Percentiles rank a stretch among this genome's conserved stretches.
Evolutionary conservation across 2,888 invertebrate species (phyloP).

Genomic region (Campoplex capitator): DNA sequence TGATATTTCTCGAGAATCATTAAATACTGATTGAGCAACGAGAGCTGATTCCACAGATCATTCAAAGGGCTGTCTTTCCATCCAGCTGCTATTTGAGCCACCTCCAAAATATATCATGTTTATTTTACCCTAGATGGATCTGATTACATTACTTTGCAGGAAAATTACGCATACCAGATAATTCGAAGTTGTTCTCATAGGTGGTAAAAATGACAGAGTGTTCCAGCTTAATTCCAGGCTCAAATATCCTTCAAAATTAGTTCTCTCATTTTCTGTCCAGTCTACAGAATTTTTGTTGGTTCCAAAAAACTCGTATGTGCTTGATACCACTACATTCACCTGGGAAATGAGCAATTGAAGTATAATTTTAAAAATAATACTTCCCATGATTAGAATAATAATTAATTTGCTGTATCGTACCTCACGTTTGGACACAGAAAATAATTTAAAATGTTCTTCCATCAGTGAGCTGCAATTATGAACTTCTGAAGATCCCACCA

Average conservation of each 20-base stretch:
- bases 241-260: constrained; percentile 74
- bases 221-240: constrained; percentile 71
- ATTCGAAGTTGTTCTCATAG: constrained; percentile 69
- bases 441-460: constrained; percentile 67
- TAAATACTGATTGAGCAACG: constrained; percentile 73
- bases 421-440: constrained; percentile 47
- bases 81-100: constrained; percentile 72
- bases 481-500: constrained; percentile 19
- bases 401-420: constrained; percentile 23
- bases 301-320: constrained; percentile 74
- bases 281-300: constrained; percentile 69
- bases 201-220: constrained; percentile 70
- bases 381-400: background rate
- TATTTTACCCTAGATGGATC: background rate
- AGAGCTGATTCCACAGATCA: constrained; percentile 74
- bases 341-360: constrained; percentile 10
- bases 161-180: constrained; percentile 69
- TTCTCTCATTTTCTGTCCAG: constrained; percentile 63
- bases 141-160: background rate
- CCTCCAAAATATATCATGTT: constrained; percentile 66
- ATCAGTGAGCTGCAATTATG: constrained; percentile 53
- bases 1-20: constrained; percentile 71
- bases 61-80: constrained; percentile 70
- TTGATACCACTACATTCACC: constrained; percentile 68
- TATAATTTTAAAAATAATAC: background rate